A percentile compares a stretch with the other conserved stretches of the same genome.
Evolutionary conservation across 2,888 invertebrate genomes (phyloP).

Genomic region (Bruchidius siliquastri): DNA sequence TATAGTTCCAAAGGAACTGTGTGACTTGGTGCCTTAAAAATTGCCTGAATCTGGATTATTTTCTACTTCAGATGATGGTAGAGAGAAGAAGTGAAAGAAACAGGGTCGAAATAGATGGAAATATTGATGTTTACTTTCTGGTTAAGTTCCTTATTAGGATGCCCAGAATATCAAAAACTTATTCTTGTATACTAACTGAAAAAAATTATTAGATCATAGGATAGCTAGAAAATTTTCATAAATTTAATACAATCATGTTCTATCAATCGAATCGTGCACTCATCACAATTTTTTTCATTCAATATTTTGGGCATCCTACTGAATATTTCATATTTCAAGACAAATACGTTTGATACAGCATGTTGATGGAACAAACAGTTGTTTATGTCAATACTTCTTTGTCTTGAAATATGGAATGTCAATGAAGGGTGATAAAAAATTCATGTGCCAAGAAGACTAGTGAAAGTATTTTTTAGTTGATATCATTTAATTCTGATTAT

Average conservation of each 20-base stretch:
- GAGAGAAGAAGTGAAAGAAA: constrained; percentile 22
- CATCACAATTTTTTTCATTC: too few relatives aligned
- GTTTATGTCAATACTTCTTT: constrained; percentile 4
- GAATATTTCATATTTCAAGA: not conserved
- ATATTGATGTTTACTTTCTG: constrained; percentile 3
- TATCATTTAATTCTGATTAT: constrained; percentile 11
- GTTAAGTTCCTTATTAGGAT: not conserved
- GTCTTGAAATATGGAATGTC: constrained; percentile 13
- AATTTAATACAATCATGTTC: too few relatives aligned
- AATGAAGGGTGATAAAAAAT: constrained; percentile 15
- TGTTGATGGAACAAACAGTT: not conserved
- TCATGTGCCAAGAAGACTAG: constrained; percentile 20
- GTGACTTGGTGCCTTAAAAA: constrained; percentile 34
- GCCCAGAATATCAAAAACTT: not conserved
- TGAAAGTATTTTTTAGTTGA: constrained; percentile 4
- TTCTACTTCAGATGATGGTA: constrained; percentile 21
- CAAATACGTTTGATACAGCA: not conserved
- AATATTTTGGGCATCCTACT: not conserved
- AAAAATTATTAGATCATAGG: too few relatives aligned
- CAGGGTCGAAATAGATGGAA: constrained; percentile 21
- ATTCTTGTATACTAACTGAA: not conserved
- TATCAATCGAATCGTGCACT: too few relatives aligned
- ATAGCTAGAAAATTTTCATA: too few relatives aligned
- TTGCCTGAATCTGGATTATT: constrained; percentile 26
- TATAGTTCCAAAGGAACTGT: constrained; percentile 39